Conservation (phyloP, 2,113 vertebrate species). For the Lutjanus erythropterus region DNA sequence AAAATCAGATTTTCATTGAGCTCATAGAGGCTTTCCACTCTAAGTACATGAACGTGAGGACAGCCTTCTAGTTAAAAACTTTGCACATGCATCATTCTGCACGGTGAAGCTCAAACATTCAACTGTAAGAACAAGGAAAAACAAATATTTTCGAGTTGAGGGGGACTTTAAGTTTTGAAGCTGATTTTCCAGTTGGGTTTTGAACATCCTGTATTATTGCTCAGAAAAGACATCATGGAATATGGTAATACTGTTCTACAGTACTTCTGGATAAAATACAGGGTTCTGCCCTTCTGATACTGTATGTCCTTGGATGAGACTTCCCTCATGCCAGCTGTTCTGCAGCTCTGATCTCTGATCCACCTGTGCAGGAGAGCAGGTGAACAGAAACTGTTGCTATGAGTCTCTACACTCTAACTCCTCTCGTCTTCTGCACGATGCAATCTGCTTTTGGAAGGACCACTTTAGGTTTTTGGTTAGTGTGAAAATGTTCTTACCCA, state of each 20-base stretch:
- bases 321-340: constrained; percentile 32
- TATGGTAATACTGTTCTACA: background rate
- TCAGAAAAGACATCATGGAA: background rate
- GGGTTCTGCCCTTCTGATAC: background rate
- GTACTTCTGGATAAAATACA: background rate
- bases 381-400: background rate
- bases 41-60: too few species aligned
- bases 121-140: too few species aligned
- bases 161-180: background rate
- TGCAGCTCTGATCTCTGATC: constrained; percentile 27
- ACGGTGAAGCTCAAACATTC: too few species aligned
- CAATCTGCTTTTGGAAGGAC: background rate
- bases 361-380: constrained; percentile 33
- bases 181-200: background rate
- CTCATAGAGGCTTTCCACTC: too few species aligned
- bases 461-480: background rate
- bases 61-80: too few species aligned
- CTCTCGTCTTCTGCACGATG: background rate
- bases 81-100: too few species aligned
- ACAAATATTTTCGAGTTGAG: too few species aligned
- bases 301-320: constrained; percentile 34
- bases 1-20: too few species aligned
- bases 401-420: background rate
- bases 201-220: background rate
- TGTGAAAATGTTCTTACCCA: background rate